These are phyloP conservation scores for Hydropotes inermis DNA, from an alignment of 2,113 vertebrate genomes.

Conservation along the genomic window DNA sequence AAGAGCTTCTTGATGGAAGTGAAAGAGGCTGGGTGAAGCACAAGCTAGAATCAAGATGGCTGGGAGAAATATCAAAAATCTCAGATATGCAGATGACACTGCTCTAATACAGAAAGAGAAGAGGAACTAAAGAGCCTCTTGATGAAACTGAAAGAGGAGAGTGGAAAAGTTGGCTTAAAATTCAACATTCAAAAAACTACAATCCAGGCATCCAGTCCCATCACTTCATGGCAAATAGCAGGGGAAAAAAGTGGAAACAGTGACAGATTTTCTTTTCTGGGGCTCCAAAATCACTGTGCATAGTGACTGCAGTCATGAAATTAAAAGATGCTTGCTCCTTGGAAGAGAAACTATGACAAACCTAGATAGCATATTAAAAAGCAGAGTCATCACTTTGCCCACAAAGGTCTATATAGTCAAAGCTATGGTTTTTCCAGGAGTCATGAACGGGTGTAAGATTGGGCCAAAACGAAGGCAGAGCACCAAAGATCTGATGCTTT, in stretches of 20 bases:
- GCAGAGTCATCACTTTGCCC: background rate
- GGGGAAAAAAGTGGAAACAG: background rate
- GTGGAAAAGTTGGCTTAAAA: background rate
- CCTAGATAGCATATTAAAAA: background rate
- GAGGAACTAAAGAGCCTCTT: background rate
- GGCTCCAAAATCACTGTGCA: background rate
- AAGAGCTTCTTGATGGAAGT: too few relatives aligned
- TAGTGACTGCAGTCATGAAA: background rate
- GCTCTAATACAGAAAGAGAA: background rate
- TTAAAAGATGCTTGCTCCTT: background rate
- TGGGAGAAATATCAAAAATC: background rate
- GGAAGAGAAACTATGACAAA: background rate
- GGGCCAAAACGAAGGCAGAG: background rate
- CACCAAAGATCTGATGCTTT: accelerated
- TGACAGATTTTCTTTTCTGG: background rate
- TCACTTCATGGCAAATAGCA: background rate
- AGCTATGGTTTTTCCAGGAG: background rate
- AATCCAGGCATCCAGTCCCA: background rate
- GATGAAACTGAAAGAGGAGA: background rate
- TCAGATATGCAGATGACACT: background rate
- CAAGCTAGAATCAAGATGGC: background rate
- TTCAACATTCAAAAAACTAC: background rate
- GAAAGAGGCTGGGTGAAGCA: too few relatives aligned
- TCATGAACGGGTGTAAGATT: background rate
- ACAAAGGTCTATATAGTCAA: background rate